phyloP scores from a whole-genome alignment of 2,113 vertebrate species.

The Tringa solitaria region DNA sequence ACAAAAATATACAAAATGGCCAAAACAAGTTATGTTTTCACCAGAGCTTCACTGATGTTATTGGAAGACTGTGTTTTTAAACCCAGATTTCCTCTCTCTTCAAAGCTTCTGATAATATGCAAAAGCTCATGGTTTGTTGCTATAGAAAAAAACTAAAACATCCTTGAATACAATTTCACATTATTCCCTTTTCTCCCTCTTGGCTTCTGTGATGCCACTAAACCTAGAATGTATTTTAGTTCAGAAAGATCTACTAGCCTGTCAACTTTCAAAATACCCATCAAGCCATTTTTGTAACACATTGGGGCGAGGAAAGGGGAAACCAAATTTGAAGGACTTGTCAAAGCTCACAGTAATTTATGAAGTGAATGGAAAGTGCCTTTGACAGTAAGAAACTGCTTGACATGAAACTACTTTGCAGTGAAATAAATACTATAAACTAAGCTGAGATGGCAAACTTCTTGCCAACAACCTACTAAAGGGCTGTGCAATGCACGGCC shows the following conservation, averaged over 20 bases:
- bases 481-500: neutral
- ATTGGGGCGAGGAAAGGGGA: neutral
- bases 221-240: neutral
- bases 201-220: neutral
- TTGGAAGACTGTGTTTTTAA: neutral
- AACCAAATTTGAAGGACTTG: slow-evolving; percentile 53
- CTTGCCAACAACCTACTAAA: neutral
- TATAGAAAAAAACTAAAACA: neutral
- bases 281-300: slow-evolving; percentile 40
- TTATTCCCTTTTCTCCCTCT: neutral
- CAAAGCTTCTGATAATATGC: neutral
- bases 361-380: slow-evolving; percentile 6
- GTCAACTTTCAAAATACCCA: slow-evolving; percentile 34
- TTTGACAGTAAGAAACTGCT: slow-evolving; percentile 37
- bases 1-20: neutral
- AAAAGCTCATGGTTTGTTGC: neutral
- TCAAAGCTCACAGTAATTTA: slow-evolving; percentile 49
- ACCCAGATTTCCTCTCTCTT: neutral
- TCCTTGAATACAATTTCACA: neutral
- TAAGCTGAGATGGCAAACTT: neutral
- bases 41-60: neutral
- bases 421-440: slow-evolving; percentile 17
- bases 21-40: neutral
- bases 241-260: slow-evolving; percentile 29
- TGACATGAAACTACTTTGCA: neutral